Conservation (phyloP, 2,888 invertebrate genomes). For the Cactoblastis cactorum region DNA sequence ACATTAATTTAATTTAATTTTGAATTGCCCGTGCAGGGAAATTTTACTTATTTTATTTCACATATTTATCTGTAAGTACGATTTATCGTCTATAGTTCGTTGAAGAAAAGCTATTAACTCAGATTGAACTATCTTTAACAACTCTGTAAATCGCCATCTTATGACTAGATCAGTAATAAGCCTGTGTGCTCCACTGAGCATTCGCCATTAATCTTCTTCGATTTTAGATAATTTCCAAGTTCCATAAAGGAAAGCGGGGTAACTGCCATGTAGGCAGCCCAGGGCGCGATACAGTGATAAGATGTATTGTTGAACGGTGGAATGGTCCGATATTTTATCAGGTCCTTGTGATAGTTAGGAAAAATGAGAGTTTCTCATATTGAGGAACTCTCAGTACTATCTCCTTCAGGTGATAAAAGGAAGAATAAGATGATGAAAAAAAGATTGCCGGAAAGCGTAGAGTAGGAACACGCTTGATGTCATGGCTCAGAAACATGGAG, state of each 20-base stretch:
- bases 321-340: constrained; percentile 3
- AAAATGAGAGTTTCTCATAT: too few relatives aligned
- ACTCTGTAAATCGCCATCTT: constrained; percentile 21
- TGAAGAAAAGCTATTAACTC: not conserved
- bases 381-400: too few relatives aligned
- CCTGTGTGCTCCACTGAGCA: constrained; percentile 33
- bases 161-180: constrained; percentile 33
- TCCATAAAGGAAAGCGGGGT: constrained; percentile 38
- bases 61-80: too few relatives aligned
- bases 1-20: too few relatives aligned
- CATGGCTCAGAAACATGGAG: too few relatives aligned
- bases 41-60: too few relatives aligned
- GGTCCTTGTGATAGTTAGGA: not conserved
- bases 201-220: constrained; percentile 51
- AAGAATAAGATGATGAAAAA: too few relatives aligned
- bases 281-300: constrained; percentile 30
- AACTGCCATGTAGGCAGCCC: constrained; percentile 36
- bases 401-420: too few relatives aligned
- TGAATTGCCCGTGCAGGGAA: too few relatives aligned
- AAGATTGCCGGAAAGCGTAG: too few relatives aligned
- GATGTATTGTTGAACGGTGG: constrained; percentile 24
- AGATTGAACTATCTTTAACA: not conserved
- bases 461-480: too few relatives aligned
- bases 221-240: constrained; percentile 48
- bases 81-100: too few relatives aligned